phyloP scores from a whole-genome alignment of 2,113 vertebrate species.

The Pollimyrus isidori region DNA sequence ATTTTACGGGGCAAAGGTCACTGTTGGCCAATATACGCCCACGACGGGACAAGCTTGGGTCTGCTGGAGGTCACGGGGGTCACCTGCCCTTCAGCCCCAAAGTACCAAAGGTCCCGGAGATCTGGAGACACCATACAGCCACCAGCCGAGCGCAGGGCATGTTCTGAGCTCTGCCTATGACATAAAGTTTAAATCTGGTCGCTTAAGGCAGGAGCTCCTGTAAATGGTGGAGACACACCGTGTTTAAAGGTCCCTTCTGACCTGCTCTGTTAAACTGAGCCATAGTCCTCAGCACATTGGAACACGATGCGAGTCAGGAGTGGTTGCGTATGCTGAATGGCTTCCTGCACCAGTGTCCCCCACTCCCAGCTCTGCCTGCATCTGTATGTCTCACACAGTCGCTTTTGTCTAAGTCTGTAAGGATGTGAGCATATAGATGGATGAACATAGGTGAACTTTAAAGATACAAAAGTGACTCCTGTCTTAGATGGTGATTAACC shows the following conservation, averaged over 20 bases:
- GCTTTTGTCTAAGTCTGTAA: not conserved
- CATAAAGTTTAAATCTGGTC: not conserved
- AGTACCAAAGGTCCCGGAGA: not conserved
- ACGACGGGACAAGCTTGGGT: not conserved
- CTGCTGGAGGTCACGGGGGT: not conserved
- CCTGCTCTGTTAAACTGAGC: too few species aligned
- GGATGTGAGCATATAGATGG: not conserved
- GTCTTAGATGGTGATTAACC: not conserved
- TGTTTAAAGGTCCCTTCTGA: too few species aligned
- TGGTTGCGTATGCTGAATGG: not conserved
- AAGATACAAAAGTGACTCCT: not conserved
- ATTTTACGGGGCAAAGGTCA: not conserved
- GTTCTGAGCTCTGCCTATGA: not conserved
- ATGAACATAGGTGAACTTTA: not conserved
- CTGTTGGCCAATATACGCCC: not conserved
- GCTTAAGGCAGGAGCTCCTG: not conserved
- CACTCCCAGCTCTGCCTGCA: not conserved
- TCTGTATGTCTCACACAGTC: not conserved
- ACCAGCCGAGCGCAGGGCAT: not conserved
- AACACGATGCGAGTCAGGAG: not conserved
- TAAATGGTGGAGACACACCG: too few species aligned
- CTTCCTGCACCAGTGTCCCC: not conserved
- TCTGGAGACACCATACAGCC: not conserved
- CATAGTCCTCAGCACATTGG: too few species aligned
- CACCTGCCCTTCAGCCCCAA: not conserved